Percentiles rank a stretch among this genome's conserved stretches.
Conservation (phyloP, 2,888 invertebrate genomes). For the Rugalucina vietnamica region DNA sequence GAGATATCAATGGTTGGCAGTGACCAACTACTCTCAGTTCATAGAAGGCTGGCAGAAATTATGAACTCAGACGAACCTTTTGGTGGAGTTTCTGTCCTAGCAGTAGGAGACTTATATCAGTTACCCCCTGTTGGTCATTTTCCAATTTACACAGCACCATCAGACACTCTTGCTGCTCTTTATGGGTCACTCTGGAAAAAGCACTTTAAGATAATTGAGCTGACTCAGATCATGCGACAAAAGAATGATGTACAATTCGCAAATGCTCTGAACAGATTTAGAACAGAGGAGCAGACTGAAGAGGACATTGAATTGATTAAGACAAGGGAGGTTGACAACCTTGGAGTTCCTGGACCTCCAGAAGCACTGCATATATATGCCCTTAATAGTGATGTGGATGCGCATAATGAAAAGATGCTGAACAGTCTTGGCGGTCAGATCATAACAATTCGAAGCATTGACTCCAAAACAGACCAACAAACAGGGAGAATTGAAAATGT, state of each 20-base stretch:
- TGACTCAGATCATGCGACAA: constrained; percentile 46
- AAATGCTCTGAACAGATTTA: constrained; percentile 35
- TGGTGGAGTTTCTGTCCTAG: constrained; percentile 37
- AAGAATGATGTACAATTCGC: constrained; percentile 46
- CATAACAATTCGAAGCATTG: background rate
- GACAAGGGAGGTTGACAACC: constrained; percentile 8
- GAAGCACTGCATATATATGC: constrained; percentile 42
- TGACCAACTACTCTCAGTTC: background rate
- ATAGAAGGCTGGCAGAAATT: background rate
- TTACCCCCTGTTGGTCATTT: constrained; percentile 29
- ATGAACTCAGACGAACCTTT: background rate
- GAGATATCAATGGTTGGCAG: constrained; percentile 11
- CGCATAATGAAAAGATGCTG: constrained; percentile 30
- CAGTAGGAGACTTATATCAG: constrained; percentile 42
- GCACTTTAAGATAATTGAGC: constrained; percentile 20
- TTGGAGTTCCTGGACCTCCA: background rate
- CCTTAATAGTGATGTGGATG: constrained; percentile 34
- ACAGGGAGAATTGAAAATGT: background rate
- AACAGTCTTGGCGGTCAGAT: background rate
- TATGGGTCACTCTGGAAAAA: constrained; percentile 32
- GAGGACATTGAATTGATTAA: constrained; percentile 36
- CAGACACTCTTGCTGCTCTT: constrained; percentile 18
- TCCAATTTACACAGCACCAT: constrained; percentile 11
- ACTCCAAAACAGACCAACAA: background rate
- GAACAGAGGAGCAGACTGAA: constrained; percentile 15